Evolutionary conservation across 2,113 vertebrate genomes (phyloP).

Genomic region (Odontesthes bonariensis): DNA sequence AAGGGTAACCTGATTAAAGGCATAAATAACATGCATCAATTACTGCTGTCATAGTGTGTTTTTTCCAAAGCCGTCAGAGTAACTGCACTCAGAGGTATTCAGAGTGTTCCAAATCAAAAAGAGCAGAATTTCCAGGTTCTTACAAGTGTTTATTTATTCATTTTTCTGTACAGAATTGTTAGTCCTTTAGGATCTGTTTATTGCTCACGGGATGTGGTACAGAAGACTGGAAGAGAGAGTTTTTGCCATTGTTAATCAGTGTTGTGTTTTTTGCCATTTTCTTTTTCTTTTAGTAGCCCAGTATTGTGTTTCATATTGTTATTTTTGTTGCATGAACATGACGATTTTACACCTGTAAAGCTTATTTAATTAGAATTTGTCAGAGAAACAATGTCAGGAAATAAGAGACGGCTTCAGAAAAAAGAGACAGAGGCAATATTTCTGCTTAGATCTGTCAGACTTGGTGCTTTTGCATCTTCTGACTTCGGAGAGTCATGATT

Average conservation of each 20-base stretch:
- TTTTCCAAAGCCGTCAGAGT: conserved; percentile 25
- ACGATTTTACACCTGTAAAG: conserved; percentile 28
- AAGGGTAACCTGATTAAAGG: conserved; percentile 39
- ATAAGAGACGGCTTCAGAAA: not conserved
- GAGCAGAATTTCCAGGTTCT: conserved; percentile 10
- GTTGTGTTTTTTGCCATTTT: conserved; percentile 2
- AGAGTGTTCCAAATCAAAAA: not conserved
- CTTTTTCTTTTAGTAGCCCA: conserved; percentile 23
- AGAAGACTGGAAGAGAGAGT: not conserved
- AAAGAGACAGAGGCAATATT: conserved; percentile 18
- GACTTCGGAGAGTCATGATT: conserved; percentile 68
- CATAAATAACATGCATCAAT: conserved; percentile 48
- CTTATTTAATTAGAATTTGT: conserved; percentile 52
- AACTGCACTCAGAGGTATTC: not conserved
- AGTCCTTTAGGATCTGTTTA: conserved; percentile 25
- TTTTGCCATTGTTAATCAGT: conserved; percentile 34
- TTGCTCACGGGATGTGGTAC: conserved; percentile 20
- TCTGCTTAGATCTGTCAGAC: conserved; percentile 51
- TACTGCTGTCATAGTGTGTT: conserved; percentile 14
- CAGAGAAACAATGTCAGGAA: conserved; percentile 26
- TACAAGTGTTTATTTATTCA: conserved; percentile 1
- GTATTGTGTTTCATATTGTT: conserved; percentile 24
- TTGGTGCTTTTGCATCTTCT: conserved; percentile 51
- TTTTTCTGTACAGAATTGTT: conserved; percentile 8
- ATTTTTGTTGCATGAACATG: conserved; percentile 22